Conservation (phyloP, 23 tunicate genomes). For the Halocynthia roretzi region DNA sequence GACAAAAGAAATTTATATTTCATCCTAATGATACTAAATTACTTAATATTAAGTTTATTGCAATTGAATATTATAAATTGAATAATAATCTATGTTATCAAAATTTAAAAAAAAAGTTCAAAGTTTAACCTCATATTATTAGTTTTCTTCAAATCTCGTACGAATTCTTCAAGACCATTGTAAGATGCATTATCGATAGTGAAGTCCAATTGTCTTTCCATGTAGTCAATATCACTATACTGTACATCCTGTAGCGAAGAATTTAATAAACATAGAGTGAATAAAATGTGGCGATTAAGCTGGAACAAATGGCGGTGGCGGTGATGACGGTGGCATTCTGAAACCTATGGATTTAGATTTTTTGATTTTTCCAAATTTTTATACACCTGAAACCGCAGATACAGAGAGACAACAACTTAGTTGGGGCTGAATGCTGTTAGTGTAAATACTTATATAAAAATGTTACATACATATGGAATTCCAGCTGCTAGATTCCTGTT, state of each 20-base stretch:
- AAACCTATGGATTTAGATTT: neutral
- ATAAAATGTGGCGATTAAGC: neutral
- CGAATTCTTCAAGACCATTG: constrained; percentile 70
- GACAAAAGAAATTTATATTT: constrained; percentile 3
- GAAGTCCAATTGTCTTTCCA: constrained; percentile 95
- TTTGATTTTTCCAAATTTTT: constrained; percentile 19
- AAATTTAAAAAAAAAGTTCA: neutral
- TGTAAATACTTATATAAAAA: no score
- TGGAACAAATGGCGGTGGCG: neutral
- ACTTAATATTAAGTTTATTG: neutral
- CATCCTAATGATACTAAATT: neutral
- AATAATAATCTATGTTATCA: neutral
- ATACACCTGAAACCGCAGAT: constrained; percentile 20
- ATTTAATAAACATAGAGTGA: neutral
- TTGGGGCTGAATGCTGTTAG: no score
- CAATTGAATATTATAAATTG: neutral
- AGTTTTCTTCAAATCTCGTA: constrained; percentile 32
- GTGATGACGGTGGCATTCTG: neutral
- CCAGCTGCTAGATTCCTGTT: constrained; percentile 47
- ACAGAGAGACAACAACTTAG: no score
- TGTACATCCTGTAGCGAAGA: constrained; percentile 67
- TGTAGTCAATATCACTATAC: constrained; percentile 97
- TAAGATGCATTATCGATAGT: constrained; percentile 66
- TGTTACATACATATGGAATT: constrained; percentile 69
- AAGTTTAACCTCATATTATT: constrained; percentile 59